These are phyloP conservation scores for Silvanus unidentatus DNA, from an alignment of 2,888 invertebrate species.

Conservation along the genomic window DNA sequence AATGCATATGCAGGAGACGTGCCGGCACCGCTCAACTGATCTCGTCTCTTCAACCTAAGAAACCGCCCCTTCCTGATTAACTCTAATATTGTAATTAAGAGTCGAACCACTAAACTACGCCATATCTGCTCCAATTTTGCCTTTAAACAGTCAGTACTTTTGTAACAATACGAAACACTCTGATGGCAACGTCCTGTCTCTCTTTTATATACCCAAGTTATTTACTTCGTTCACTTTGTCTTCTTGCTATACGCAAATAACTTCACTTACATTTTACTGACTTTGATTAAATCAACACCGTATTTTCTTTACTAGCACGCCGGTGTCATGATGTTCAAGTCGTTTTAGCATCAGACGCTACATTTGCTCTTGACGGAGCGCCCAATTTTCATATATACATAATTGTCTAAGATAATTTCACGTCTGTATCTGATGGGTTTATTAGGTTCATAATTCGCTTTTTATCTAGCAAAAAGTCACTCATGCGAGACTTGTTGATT, in stretches of 20 bases:
- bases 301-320: not conserved
- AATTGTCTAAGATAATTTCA: too few species aligned
- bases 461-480: too few species aligned
- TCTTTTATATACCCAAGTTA: constrained; percentile 9
- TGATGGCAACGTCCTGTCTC: not conserved
- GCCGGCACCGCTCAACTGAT: constrained; percentile 15
- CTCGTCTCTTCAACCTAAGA: constrained; percentile 13
- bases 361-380: too few species aligned
- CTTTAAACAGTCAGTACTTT: too few species aligned
- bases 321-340: not conserved
- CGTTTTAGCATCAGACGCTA: not conserved
- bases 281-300: not conserved
- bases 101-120: constrained; percentile 27
- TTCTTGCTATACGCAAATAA: constrained; percentile 6
- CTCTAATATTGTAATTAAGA: constrained; percentile 35
- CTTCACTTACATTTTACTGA: not conserved
- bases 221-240: constrained; percentile 13
- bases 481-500: too few species aligned
- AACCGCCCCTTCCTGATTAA: constrained; percentile 33
- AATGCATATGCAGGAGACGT: constrained; percentile 35
- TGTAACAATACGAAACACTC: too few species aligned
- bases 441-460: too few species aligned
- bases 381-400: too few species aligned
- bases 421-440: too few species aligned
- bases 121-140: constrained; percentile 11